Conservation (phyloP, 1,140 invertebrate species). For the Zaprionus kolodkinae region DNA sequence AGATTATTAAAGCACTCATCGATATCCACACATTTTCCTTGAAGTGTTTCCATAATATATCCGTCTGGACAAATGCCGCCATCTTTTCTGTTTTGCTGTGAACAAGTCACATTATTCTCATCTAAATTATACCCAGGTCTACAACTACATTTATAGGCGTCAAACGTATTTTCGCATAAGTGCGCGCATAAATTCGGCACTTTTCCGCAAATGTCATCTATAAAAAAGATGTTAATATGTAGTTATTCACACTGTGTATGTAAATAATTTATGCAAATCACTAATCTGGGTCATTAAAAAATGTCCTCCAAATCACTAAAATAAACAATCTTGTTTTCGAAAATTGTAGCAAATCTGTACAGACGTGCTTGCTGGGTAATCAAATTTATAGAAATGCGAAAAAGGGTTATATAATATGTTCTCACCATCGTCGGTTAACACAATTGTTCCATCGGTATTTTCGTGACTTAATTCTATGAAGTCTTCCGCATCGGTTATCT, state of each 20-base stretch:
- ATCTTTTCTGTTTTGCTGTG: slow-evolving; percentile 24
- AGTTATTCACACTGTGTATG: not conserved
- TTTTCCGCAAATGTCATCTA: slow-evolving; percentile 88
- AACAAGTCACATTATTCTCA: slow-evolving; percentile 87
- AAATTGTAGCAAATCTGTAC: too few relatives aligned
- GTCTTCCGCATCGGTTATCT: not conserved
- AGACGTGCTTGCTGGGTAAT: too few relatives aligned
- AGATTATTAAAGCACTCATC: slow-evolving; percentile 88
- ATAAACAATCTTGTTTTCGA: not conserved
- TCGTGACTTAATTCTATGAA: slow-evolving; percentile 14
- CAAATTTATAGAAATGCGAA: too few relatives aligned
- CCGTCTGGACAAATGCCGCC: slow-evolving; percentile 44
- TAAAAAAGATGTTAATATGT: not conserved
- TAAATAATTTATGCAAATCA: too few relatives aligned
- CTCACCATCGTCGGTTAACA: slow-evolving; percentile 64
- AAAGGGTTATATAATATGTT: not conserved
- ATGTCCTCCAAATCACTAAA: too few relatives aligned
- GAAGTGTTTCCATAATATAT: slow-evolving; percentile 44
- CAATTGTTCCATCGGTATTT: slow-evolving; percentile 64
- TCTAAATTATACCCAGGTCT: slow-evolving; percentile 87
- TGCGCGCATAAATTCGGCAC: slow-evolving; percentile 88
- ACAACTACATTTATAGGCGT: slow-evolving; percentile 90
- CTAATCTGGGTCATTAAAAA: too few relatives aligned
- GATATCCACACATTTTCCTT: slow-evolving; percentile 85
- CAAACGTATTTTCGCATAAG: slow-evolving; percentile 87